These are phyloP conservation scores for Lethenteron reissneri DNA, from an alignment of 2,113 vertebrate species.

Conservation along the genomic window DNA sequence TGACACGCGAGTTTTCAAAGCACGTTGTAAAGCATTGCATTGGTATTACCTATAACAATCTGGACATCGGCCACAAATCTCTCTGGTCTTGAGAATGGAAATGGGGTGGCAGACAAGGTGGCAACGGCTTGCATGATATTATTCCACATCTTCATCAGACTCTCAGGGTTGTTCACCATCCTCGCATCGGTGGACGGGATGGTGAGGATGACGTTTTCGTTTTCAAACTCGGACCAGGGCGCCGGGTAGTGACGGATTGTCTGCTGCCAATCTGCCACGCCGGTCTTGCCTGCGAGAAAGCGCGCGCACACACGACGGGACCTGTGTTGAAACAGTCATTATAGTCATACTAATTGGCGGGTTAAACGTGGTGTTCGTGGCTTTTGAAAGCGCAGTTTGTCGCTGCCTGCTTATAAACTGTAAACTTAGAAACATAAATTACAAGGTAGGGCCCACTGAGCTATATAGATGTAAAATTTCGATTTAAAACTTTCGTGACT, in stretches of 20 bases:
- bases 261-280: slow-evolving; percentile 20
- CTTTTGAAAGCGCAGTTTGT: no score
- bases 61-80: slow-evolving; percentile 44
- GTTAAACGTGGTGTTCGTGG: no score
- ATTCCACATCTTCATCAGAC: slow-evolving; percentile 28
- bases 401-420: no score
- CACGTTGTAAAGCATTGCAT: no score
- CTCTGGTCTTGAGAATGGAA: slow-evolving; percentile 35
- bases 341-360: no score
- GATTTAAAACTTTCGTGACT: no score
- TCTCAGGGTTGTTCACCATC: slow-evolving; percentile 24
- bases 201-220: slow-evolving; percentile 37
- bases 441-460: no score
- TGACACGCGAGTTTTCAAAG: no score
- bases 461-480: no score
- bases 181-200: slow-evolving; percentile 23
- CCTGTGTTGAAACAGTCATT: no score
- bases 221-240: slow-evolving; percentile 44
- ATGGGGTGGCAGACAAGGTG: slow-evolving; percentile 26
- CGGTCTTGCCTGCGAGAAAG: slow-evolving; percentile 20
- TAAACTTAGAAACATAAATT: no score
- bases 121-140: slow-evolving; percentile 31
- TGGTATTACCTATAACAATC: slow-evolving; percentile 26
- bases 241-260: slow-evolving; percentile 20
- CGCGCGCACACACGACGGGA: background rate